Base-by-base conservation (phyloP, 1,140 invertebrate genomes). In the Pentalonia nigronervosa region DNA sequence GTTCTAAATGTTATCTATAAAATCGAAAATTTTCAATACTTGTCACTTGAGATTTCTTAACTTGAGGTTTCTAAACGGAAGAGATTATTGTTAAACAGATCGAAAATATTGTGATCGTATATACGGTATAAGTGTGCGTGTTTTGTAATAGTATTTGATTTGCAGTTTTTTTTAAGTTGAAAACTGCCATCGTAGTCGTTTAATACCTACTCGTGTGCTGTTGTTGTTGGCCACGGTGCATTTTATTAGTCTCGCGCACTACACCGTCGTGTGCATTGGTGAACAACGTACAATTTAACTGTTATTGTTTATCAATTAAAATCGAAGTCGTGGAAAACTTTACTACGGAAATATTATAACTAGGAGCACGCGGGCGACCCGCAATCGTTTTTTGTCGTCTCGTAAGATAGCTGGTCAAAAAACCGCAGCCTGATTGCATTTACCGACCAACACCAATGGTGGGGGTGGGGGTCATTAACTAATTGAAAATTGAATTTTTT, bases 201-300 rank as follows among this genome's bases (percentile, higher is more conserved):
- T 76, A 76, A 76, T 76, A 76, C n/a, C 4, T 76, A 76, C n/a
- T 76, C 60, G n/a, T 76, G 60, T 76, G 60, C n/a, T 76, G 60
- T n/a, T 76, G n/a, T 17, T 76, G 14, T n/a, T 76, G 60, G 30
- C 30, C 60, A 76, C 21, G 36, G 1, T 84, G 83, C 23, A 41
- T 45, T 83, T 84, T 84, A 45, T 41, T 25, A 25, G 83, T 45
- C 9, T 45, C 41, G 23, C 23, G 3, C 9, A 41, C 83, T 25
- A 41, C 11, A 25, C 9, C 3, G 4, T 41, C 20, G 8, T 41
- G 36, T 41, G 41, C 45, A 84, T 41, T 23, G 7, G 81, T 36
- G 21, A 20, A 45, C 9, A 45, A 45, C 17, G 41, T 76, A 17
- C 17, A 76, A 76, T n/a, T n/a, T 76, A n/a, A 76, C 60, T n/a